These are phyloP conservation scores for Cenopis cana DNA, from an alignment of 2,888 invertebrate genomes.

Conservation along the genomic window DNA sequence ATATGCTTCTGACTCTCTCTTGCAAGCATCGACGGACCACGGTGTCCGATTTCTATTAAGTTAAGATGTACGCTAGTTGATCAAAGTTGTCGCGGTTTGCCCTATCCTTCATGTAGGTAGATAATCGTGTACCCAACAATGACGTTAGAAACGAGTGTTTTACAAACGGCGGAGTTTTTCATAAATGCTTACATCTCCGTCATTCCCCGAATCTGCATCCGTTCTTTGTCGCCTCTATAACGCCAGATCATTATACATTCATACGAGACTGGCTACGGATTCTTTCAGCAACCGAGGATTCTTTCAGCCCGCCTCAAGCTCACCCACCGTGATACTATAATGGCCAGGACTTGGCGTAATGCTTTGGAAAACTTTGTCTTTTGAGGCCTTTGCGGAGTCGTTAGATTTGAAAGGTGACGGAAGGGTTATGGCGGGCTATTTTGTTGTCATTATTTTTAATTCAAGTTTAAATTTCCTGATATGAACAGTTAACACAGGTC, in stretches of 20 bases:
- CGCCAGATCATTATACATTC: conserved; percentile 41
- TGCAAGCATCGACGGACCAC: too few species aligned
- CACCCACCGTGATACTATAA: conserved; percentile 81
- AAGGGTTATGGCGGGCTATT: conserved; percentile 8
- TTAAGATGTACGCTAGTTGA: too few species aligned
- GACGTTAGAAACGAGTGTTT: too few species aligned
- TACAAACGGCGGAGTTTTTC: too few species aligned
- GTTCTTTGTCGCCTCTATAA: conserved; percentile 2
- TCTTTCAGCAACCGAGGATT: conserved; percentile 58
- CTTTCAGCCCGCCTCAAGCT: conserved; percentile 60
- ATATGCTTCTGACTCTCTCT: too few species aligned
- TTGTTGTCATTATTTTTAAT: too few species aligned
- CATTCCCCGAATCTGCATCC: background rate
- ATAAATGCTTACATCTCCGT: background rate
- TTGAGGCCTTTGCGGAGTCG: conserved; percentile 44
- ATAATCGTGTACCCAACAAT: too few species aligned
- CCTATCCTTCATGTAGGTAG: too few species aligned
- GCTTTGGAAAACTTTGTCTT: conserved; percentile 55
- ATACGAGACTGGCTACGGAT: conserved; percentile 73
- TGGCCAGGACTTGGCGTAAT: conserved; percentile 62
- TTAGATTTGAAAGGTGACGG: conserved; percentile 24
- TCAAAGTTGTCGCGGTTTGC: too few species aligned
- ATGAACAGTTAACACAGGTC: too few species aligned
- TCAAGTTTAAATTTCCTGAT: too few species aligned
- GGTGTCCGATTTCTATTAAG: too few species aligned